Percentiles rank a stretch among this genome's conserved stretches.
phyloP scores from a whole-genome alignment of 2,888 invertebrate genomes.

The Melieria picta region DNA sequence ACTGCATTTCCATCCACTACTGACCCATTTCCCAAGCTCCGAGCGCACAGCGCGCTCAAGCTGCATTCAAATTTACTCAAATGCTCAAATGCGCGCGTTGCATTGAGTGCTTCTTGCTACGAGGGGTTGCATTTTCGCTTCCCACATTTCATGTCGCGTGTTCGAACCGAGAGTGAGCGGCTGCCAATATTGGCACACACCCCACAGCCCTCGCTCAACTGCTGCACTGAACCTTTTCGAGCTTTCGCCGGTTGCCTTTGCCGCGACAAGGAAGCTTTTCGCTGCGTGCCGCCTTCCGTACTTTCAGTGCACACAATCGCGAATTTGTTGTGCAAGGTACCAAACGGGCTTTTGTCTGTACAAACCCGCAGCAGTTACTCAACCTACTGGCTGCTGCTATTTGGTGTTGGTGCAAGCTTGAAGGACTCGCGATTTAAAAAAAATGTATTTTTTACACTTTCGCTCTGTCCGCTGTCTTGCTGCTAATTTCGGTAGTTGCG shows the following conservation, averaged over 20 bases:
- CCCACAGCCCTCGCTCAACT: too few species aligned
- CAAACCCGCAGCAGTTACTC: not conserved
- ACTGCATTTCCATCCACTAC: constrained; percentile 49
- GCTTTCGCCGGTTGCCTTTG: too few species aligned
- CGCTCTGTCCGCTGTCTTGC: not conserved
- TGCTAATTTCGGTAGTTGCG: not conserved
- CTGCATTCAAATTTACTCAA: constrained; percentile 40
- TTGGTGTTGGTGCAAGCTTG: not conserved
- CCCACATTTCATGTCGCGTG: too few species aligned
- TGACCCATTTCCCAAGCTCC: constrained; percentile 56
- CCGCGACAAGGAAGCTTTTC: too few species aligned
- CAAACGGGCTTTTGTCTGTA: not conserved
- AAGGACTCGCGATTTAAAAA: not conserved
- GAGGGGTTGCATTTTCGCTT: too few species aligned
- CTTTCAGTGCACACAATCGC: constrained; percentile 46
- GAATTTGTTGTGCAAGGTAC: constrained; percentile 55
- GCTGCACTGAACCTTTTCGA: too few species aligned
- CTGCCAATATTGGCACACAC: too few species aligned
- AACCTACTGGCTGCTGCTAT: not conserved
- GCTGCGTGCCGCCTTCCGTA: too few species aligned
- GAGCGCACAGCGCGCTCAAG: constrained; percentile 34
- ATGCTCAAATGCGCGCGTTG: not conserved
- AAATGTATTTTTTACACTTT: not conserved
- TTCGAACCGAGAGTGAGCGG: too few species aligned
- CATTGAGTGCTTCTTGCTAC: constrained; percentile 18